Percentiles rank a stretch among this genome's conserved stretches.
Conservation (phyloP, 2,797 vertebrate species). For the Chiloscyllium punctatum region DNA sequence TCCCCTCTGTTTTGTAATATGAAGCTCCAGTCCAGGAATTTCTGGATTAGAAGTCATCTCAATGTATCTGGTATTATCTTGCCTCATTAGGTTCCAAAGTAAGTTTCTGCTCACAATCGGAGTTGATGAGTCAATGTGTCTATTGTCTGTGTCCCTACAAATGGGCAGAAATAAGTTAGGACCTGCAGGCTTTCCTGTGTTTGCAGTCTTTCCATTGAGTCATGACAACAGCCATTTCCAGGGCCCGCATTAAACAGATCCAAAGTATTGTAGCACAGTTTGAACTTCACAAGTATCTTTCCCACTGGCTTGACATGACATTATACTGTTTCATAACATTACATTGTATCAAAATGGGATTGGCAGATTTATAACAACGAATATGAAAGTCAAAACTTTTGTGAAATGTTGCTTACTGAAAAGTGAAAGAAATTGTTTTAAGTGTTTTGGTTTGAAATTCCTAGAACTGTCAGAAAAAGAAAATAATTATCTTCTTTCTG, state of each 20-base stretch:
- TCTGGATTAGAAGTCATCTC: too few relatives aligned
- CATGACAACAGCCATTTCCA: not conserved
- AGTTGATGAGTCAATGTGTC: not conserved
- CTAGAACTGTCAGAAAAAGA: not conserved
- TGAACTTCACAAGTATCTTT: not conserved
- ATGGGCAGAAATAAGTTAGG: not conserved
- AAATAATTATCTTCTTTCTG: not conserved
- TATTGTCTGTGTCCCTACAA: not conserved
- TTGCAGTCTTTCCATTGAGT: not conserved
- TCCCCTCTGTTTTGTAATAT: too few relatives aligned
- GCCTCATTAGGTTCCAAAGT: not conserved
- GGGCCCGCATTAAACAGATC: not conserved
- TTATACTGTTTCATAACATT: not conserved
- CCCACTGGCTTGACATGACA: not conserved
- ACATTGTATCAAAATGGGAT: not conserved
- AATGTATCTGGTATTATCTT: too few relatives aligned
- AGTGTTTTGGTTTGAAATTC: not conserved
- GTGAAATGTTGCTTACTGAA: not conserved
- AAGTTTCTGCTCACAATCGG: not conserved
- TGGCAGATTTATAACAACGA: not conserved
- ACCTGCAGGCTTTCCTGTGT: not conserved
- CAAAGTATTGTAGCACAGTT: not conserved
- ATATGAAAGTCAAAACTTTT: not conserved
- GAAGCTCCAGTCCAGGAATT: too few relatives aligned
- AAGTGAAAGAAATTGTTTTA: not conserved